Percentiles rank a stretch among this genome's conserved stretches.
phyloP scores from a whole-genome alignment of 1,140 invertebrate species.

The Plectus sambesii region DNA sequence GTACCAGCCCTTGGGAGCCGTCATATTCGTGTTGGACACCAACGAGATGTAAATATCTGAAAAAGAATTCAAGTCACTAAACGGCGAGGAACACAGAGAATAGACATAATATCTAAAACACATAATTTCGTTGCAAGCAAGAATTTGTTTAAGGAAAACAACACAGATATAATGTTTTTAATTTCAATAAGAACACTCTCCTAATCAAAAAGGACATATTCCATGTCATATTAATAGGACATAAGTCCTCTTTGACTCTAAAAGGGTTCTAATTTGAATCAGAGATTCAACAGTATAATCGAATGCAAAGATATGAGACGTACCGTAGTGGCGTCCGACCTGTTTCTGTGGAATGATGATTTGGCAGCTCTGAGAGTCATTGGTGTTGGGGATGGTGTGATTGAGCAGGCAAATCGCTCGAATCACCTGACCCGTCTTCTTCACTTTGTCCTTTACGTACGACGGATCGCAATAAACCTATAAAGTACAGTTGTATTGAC shows the following conservation, averaged over 20 bases:
- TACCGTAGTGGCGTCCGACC: slow-evolving; percentile 59
- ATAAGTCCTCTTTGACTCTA: no score
- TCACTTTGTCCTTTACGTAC: slow-evolving; percentile 70
- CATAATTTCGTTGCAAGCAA: no score
- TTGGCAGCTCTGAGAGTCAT: slow-evolving; percentile 89
- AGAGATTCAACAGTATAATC: no score
- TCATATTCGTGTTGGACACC: slow-evolving; percentile 91
- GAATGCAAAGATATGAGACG: no score
- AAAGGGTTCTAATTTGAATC: no score
- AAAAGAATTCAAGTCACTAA: no score
- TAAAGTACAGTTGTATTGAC: no score
- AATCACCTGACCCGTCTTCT: slow-evolving; percentile 62
- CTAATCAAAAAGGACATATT: no score
- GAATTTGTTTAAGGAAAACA: slow-evolving; percentile 14
- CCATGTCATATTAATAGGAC: no score
- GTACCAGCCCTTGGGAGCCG: slow-evolving; percentile 92
- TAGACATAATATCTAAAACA: no score
- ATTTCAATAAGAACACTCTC: background rate
- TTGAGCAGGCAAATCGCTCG: slow-evolving; percentile 95
- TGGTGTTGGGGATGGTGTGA: slow-evolving; percentile 88
- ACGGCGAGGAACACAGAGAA: no score
- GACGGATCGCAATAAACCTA: slow-evolving; percentile 96
- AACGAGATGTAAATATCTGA: slow-evolving; percentile 92
- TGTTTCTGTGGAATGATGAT: slow-evolving; percentile 99
- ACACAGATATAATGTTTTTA: slow-evolving; percentile 1